phyloP scores from a whole-genome alignment of 1,140 invertebrate species.

The Platyscapa corneri region DNA sequence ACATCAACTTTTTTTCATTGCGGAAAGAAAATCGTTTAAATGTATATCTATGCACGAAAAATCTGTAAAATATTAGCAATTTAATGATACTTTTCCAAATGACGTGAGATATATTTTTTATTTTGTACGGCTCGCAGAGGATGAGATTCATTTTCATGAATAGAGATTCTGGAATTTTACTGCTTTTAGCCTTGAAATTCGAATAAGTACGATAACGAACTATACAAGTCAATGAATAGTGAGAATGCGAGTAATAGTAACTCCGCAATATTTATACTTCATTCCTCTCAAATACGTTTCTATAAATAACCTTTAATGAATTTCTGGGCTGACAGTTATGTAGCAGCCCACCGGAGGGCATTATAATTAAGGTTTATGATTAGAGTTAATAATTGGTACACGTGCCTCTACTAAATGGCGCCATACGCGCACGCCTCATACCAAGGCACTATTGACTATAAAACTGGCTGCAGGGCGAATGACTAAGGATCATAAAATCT shows the following conservation, averaged over 20 bases:
- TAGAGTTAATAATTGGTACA: constrained; percentile 72
- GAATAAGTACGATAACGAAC: constrained; percentile 18
- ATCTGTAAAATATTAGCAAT: too few relatives aligned
- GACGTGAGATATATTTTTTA: too few relatives aligned
- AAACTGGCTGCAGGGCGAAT: constrained; percentile 52
- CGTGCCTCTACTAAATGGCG: constrained; percentile 63
- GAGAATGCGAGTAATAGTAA: not conserved
- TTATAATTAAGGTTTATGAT: constrained; percentile 72
- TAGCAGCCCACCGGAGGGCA: constrained; percentile 59
- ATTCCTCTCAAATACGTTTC: constrained; percentile 57
- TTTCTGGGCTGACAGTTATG: constrained; percentile 62
- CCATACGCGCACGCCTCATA: constrained; percentile 42
- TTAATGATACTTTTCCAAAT: too few relatives aligned
- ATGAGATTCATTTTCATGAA: not conserved
- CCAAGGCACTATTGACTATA: constrained; percentile 47
- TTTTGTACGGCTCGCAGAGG: too few relatives aligned
- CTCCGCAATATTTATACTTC: constrained; percentile 38
- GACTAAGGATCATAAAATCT: constrained; percentile 57
- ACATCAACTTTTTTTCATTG: too few relatives aligned
- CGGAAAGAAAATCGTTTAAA: too few relatives aligned
- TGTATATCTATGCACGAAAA: too few relatives aligned
- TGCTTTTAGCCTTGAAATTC: not conserved
- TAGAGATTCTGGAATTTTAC: not conserved
- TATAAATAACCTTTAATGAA: constrained; percentile 68
- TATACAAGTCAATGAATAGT: constrained; percentile 30